A percentile compares a stretch with the other conserved stretches of the same genome.
Evolutionary conservation across 2,888 invertebrate genomes (phyloP).

Genomic region (Parelbella ahira): DNA sequence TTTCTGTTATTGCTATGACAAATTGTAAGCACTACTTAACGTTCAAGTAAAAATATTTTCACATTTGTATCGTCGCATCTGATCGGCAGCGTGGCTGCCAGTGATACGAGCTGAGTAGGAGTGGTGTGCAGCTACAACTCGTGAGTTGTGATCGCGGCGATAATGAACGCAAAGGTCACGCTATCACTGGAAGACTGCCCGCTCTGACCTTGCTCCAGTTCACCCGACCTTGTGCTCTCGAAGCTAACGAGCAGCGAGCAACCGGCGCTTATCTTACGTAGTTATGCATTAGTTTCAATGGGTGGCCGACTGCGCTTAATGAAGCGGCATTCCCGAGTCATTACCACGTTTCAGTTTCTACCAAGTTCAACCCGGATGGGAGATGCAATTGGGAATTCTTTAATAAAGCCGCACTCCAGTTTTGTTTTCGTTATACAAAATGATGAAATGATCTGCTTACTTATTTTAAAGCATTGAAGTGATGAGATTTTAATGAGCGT

Average conservation of each 20-base stretch:
- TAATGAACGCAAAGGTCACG: conserved; percentile 68
- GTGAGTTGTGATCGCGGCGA: conserved; percentile 46
- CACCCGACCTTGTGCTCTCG: conserved; percentile 64
- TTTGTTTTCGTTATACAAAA: conserved; percentile 1
- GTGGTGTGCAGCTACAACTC: conserved; percentile 7
- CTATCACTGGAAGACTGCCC: conserved; percentile 69
- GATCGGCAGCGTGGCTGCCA: conserved; percentile 5
- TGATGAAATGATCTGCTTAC: conserved; percentile 1
- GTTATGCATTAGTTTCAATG: conserved; percentile 54
- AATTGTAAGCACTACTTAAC: too few relatives aligned
- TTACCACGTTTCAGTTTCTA: conserved; percentile 29
- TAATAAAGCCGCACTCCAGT: conserved; percentile 6
- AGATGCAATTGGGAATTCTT: conserved; percentile 25
- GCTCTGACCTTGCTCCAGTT: conserved; percentile 72
- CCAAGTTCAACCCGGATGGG: conserved; percentile 17
- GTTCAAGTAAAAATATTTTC: too few relatives aligned
- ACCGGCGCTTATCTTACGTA: conserved; percentile 45
- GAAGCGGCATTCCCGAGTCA: conserved; percentile 48
- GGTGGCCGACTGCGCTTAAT: conserved; percentile 58
- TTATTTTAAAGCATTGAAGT: neutral
- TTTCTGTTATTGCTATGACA: too few relatives aligned
- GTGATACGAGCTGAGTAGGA: conserved; percentile 11
- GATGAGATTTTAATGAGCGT: too few relatives aligned
- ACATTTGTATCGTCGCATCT: too few relatives aligned
- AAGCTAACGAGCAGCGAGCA: conserved; percentile 50